Evolutionary conservation across 2,888 invertebrate species (phyloP), one percentile per base, ranked within the genome.

Genomic region (Caenorhabditis macrosperma): DNA sequence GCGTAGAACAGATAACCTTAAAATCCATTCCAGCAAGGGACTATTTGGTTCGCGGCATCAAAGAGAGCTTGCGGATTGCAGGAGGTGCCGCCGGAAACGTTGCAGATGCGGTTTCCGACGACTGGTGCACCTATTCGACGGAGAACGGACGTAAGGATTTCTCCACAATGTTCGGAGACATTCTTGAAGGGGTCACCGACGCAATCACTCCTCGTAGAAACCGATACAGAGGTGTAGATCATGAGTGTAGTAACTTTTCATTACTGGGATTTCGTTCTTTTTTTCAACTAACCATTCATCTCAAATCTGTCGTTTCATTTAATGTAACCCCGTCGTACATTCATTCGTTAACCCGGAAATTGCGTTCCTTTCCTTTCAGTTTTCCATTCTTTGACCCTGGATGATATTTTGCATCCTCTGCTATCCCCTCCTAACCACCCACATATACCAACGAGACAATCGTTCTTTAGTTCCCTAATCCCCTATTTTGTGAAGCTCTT

Each of bases 41-140:
- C 63, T 79, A 79, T 79, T 69, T 79, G 79, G 64, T 79, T 74
- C 79, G 79, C 44, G 68, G 79, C 57, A 79, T 79, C 79, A 74
- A 79, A 63, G 79, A 79, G 59, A 79, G 79, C 71, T 57, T 74
- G 74, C 74, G 79, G 61, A 74, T 79, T 79, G 79, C 74, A 79
- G 79, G 79, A 74, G 79, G 79, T 9, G 79, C 79, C 3, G 74
- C 79, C 20, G 74, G 74, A 48, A 79, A 79, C n/a, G 52, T 74
- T 26, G 64, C 60, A 10, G 74, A 79, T 0, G 30, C 68, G 2
- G 20, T 50, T 17, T 54, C 38, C 44, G 79, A 79, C 48, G 74
- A 74, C 17, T 79, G 79, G 79, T 69, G 64, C 44, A 69, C 79
- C 1, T 72, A 78, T 22, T 69, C 79, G 26, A 64, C 68, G 12